Conservation (phyloP, 2,797 vertebrate species). For the Anolis apletophallus region DNA sequence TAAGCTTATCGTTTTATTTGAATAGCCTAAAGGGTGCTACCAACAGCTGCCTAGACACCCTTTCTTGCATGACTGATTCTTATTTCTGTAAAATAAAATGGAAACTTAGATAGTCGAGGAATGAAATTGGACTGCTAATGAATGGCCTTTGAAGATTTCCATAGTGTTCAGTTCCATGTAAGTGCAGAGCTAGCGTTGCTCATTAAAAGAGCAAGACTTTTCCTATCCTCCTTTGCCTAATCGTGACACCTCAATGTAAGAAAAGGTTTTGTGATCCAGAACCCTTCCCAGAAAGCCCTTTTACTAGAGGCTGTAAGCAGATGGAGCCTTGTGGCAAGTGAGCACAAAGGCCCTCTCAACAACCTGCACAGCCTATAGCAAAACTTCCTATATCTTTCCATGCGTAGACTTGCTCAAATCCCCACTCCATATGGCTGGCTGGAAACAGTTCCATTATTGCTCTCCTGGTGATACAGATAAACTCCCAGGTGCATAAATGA, state of each 20-base stretch:
- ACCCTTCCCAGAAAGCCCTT: background rate
- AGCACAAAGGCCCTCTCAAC: background rate
- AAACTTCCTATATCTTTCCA: background rate
- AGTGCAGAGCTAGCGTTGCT: background rate
- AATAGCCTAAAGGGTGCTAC: background rate
- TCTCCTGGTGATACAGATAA: background rate
- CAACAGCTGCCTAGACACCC: background rate
- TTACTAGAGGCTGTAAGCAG: background rate
- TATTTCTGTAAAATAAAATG: rapidly evolving
- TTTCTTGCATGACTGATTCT: background rate
- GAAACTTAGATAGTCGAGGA: rapidly evolving
- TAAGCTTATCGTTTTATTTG: background rate
- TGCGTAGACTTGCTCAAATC: background rate
- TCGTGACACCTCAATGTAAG: background rate
- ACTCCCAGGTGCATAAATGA: background rate
- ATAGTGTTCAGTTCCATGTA: rapidly evolving
- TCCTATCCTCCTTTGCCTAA: background rate
- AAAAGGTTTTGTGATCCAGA: background rate
- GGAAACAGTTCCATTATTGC: background rate
- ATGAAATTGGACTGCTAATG: background rate
- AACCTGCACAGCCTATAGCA: background rate
- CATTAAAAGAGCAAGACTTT: background rate
- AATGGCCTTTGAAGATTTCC: background rate
- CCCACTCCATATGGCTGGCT: background rate
- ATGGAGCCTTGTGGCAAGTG: background rate